Percentiles rank a stretch among this genome's conserved stretches.
phyloP scores from a whole-genome alignment of 2,113 vertebrate species.

The Dasyprocta punctata region DNA sequence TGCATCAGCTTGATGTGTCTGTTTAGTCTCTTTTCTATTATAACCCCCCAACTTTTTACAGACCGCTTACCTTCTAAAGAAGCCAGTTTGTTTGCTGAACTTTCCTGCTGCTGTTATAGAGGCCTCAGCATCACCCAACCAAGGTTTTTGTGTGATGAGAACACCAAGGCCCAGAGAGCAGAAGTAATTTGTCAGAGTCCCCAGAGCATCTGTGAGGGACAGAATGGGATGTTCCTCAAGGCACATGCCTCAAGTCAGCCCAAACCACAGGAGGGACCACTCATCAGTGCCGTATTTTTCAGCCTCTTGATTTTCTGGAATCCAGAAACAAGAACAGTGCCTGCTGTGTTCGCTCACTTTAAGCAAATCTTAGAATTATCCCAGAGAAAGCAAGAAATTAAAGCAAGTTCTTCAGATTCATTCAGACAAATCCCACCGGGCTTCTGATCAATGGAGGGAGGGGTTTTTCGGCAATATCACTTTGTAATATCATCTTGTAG shows the following conservation, averaged over 20 bases:
- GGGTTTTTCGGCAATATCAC: background rate
- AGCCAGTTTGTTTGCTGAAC: background rate
- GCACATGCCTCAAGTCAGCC: background rate
- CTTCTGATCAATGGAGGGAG: slow-evolving; percentile 33
- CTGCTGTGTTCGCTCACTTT: background rate
- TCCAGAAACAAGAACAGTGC: background rate
- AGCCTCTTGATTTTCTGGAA: background rate
- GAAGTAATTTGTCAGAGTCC: background rate
- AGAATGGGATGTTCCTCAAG: background rate
- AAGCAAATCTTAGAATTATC: slow-evolving; percentile 33
- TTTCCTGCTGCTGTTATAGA: background rate
- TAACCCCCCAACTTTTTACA: background rate
- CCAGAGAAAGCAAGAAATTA: slow-evolving; percentile 53
- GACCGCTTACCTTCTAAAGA: background rate
- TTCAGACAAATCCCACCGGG: slow-evolving; percentile 47
- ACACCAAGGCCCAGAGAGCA: background rate
- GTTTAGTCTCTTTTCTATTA: background rate
- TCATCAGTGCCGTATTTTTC: background rate
- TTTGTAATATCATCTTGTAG: background rate
- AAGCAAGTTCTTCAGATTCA: slow-evolving; percentile 35
- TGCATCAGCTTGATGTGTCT: background rate
- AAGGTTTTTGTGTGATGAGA: background rate
- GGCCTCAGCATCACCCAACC: background rate
- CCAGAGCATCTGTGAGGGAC: background rate
- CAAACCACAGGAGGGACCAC: background rate